Evolutionary conservation across 1,140 invertebrate genomes (phyloP).

Genomic region (Paralvinella palmiformis): DNA sequence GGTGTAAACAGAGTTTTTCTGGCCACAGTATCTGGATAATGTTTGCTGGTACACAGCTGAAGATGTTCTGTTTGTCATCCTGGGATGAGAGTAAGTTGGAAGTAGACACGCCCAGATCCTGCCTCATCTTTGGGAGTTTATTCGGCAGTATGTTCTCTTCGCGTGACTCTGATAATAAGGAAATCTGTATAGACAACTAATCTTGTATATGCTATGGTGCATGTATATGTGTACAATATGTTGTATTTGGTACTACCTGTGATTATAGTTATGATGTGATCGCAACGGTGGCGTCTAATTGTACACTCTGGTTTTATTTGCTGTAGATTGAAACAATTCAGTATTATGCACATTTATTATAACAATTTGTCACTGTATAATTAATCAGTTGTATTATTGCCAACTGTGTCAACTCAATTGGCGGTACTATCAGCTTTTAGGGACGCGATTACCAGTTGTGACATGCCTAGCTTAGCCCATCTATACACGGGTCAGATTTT

Average conservation of each 20-base stretch:
- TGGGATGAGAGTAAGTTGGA: not conserved
- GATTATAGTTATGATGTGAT: not conserved
- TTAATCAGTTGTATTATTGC: not conserved
- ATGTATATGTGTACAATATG: not conserved
- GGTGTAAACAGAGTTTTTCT: slow-evolving; percentile 2
- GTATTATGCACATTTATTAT: too few relatives aligned
- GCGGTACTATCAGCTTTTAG: not conserved
- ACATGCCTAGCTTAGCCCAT: too few relatives aligned
- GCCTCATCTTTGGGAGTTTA: not conserved
- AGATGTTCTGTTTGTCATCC: not conserved
- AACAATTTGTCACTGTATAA: not conserved
- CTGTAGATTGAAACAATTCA: too few relatives aligned
- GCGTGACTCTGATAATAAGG: slow-evolving; percentile 2
- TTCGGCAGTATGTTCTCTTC: slow-evolving; percentile 1
- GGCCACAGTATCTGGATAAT: not conserved
- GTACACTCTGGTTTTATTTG: not conserved
- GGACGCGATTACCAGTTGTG: not conserved
- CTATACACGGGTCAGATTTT: too few relatives aligned
- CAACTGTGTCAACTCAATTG: not conserved
- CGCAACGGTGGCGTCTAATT: not conserved
- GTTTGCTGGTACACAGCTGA: slow-evolving; percentile 4
- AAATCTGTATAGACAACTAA: not conserved
- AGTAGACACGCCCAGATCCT: not conserved
- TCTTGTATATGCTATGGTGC: slow-evolving; percentile 3
- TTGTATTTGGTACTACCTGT: not conserved